Percentiles rank a stretch among this genome's conserved stretches.
Evolutionary conservation across 2,888 invertebrate species (phyloP).

Genomic region (Diplazon laetatorius): DNA sequence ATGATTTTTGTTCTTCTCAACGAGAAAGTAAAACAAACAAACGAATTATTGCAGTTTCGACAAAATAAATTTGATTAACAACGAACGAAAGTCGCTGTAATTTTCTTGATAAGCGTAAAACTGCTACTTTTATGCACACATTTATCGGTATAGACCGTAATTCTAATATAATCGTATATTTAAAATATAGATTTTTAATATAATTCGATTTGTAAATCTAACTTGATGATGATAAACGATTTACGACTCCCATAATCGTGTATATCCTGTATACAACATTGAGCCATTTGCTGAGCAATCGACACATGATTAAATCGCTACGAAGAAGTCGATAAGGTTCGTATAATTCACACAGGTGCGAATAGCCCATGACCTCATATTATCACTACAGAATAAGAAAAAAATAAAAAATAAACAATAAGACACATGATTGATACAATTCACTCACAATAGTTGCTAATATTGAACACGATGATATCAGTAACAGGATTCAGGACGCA

Average conservation of each 20-base stretch:
- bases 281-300: conserved; percentile 60
- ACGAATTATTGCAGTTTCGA: too few relatives aligned
- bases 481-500: not conserved
- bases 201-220: conserved; percentile 2
- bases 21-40: too few relatives aligned
- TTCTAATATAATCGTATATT: too few relatives aligned
- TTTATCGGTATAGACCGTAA: too few relatives aligned
- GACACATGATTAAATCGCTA: conserved; percentile 23
- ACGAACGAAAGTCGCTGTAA: too few relatives aligned
- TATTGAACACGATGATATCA: not conserved
- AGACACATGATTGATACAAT: not conserved
- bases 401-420: not conserved
- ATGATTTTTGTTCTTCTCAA: too few relatives aligned
- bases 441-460: not conserved
- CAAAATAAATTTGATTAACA: too few relatives aligned
- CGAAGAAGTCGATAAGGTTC: conserved; percentile 65
- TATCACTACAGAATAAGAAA: not conserved
- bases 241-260: conserved; percentile 63
- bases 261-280: conserved; percentile 71
- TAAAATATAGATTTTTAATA: too few relatives aligned
- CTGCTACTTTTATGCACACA: too few relatives aligned
- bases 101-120: too few relatives aligned
- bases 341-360: conserved; percentile 67
- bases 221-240: too few relatives aligned
- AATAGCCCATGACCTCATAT: conserved; percentile 70